These are phyloP conservation scores for Sceloporus tristichus DNA, from an alignment of 2,113 vertebrate genomes.

Conservation along the genomic window DNA sequence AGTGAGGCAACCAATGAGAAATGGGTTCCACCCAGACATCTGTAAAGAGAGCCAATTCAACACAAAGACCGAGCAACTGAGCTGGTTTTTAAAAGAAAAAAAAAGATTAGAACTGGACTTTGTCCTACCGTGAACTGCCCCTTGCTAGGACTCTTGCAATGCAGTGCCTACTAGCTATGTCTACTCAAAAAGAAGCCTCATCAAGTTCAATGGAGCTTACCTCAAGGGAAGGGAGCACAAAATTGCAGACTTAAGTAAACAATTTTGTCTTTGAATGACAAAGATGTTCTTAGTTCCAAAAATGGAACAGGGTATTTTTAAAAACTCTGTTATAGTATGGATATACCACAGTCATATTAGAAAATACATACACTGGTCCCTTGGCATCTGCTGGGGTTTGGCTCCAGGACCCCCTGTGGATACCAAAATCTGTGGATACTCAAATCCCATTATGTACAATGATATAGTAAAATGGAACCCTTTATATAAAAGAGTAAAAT, in stretches of 20 bases:
- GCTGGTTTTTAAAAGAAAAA: neutral
- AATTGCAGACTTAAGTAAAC: neutral
- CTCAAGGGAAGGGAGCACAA: neutral
- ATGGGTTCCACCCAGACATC: accelerated
- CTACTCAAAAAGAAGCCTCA: neutral
- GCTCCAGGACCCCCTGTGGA: too few relatives aligned
- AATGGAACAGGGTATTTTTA: neutral
- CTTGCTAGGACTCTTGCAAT: neutral
- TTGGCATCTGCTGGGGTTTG: too few relatives aligned
- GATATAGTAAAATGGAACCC: too few relatives aligned
- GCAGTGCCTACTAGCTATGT: neutral
- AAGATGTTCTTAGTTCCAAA: neutral
- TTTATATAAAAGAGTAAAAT: too few relatives aligned
- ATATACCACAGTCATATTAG: neutral
- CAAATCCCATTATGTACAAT: too few relatives aligned
- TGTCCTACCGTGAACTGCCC: neutral
- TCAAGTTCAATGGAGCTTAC: neutral
- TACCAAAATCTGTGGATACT: too few relatives aligned
- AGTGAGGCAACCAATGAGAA: neutral
- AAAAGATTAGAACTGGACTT: accelerated
- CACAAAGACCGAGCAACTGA: neutral
- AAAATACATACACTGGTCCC: neutral
- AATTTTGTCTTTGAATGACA: neutral
- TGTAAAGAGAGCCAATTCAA: neutral
- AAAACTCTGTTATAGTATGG: neutral